Evolutionary conservation across 2,113 vertebrate species (phyloP).

Genomic region (Zingel zingel): DNA sequence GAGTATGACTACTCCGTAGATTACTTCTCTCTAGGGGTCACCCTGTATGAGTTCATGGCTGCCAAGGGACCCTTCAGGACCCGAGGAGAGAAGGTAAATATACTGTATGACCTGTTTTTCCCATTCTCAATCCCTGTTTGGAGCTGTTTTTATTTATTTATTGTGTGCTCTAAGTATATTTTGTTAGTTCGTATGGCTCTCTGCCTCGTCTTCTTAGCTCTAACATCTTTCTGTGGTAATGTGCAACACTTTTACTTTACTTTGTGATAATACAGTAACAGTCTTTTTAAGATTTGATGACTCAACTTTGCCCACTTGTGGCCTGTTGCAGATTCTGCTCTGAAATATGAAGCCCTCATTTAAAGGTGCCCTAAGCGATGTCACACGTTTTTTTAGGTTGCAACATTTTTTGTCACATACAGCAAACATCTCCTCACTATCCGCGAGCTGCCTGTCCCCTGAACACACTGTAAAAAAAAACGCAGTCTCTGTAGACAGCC

Average conservation of each 20-base stretch:
- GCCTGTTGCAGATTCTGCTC: slow-evolving; percentile 24
- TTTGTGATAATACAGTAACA: neutral
- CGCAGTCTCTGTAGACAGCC: too few species aligned
- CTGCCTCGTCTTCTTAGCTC: neutral
- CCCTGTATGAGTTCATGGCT: slow-evolving; percentile 88
- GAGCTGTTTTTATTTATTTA: neutral
- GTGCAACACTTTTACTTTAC: neutral
- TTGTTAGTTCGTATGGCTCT: neutral
- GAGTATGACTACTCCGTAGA: slow-evolving; percentile 88
- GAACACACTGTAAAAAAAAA: too few species aligned
- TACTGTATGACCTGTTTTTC: neutral
- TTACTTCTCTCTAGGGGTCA: slow-evolving; percentile 90
- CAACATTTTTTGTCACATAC: too few species aligned
- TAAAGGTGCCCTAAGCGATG: too few species aligned
- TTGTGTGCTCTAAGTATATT: neutral
- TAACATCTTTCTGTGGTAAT: neutral
- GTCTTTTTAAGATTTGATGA: neutral
- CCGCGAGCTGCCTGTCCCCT: too few species aligned
- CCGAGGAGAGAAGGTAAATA: slow-evolving; percentile 88
- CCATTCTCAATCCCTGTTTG: neutral
- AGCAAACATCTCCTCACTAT: too few species aligned
- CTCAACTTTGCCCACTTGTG: slow-evolving; percentile 45
- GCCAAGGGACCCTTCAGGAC: slow-evolving; percentile 89
- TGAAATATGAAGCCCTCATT: neutral
- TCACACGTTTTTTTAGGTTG: too few species aligned